A percentile compares a stretch with the other conserved stretches of the same genome.
Evolutionary conservation across 2,797 vertebrate species (phyloP).

Genomic region (Naso thynnoides): DNA sequence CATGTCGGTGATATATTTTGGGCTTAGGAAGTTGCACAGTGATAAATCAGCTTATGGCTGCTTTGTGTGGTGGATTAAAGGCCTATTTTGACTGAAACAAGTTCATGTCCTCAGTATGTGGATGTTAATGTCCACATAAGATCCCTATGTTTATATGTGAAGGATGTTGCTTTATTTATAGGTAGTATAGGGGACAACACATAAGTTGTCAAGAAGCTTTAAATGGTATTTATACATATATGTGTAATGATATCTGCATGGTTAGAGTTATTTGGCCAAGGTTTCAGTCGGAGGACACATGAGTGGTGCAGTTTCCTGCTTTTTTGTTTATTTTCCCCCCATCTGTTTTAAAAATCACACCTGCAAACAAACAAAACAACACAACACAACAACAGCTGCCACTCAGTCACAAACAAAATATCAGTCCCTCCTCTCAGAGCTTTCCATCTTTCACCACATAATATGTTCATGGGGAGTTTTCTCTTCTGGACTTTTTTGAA

Average conservation of each 20-base stretch:
- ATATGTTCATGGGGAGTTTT: too few species aligned
- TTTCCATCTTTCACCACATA: too few species aligned
- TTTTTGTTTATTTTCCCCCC: neutral
- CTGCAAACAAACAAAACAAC: neutral
- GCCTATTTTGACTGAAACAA: conserved; percentile 32
- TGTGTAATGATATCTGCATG: too few species aligned
- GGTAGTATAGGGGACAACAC: neutral
- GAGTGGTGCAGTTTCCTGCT: neutral
- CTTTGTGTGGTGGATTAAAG: conserved; percentile 8
- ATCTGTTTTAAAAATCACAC: neutral
- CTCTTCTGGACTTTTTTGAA: too few species aligned
- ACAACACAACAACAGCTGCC: neutral
- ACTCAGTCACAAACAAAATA: too few species aligned
- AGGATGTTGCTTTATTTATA: conserved; percentile 2
- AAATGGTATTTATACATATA: neutral
- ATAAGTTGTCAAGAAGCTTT: neutral
- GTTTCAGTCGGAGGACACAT: neutral
- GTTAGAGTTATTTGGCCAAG: neutral
- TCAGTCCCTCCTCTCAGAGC: too few species aligned
- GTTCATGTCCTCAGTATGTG: conserved; percentile 14
- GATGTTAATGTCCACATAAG: neutral
- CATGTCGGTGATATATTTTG: neutral
- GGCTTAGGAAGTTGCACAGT: conserved; percentile 12
- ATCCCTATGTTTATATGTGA: neutral
- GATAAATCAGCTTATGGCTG: conserved; percentile 29